Base-by-base conservation (phyloP, 2,113 vertebrate species). In the Ptilorrhoa leucosticta region DNA sequence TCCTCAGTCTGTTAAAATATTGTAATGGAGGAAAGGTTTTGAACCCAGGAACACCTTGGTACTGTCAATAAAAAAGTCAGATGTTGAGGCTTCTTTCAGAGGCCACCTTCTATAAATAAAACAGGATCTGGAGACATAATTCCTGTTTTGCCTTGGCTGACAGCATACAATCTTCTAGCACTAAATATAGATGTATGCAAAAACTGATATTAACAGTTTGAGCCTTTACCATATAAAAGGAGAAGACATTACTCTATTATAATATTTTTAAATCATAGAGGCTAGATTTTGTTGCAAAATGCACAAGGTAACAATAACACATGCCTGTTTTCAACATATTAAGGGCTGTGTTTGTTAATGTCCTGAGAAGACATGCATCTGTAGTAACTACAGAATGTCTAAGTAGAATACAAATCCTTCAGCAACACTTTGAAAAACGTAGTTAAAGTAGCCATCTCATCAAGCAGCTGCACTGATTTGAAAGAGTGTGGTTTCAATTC, bases 101-200 rank as follows among this genome's bases (percentile, higher is more conserved):
- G 66, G 42, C 19, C 73, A 88, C 27, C 77, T 96, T 89, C 94
- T 94, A 68, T 60, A 96, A 97, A 91, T 93, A 75, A 97, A 97
- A 88, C 42, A 92, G 68, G 78, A 97, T 94, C 93, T 94, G 90
- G 94, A 93, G 57, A 93, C 71, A 90, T 58, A 96, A 96, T 93
- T 97, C 35, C 51, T 93, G 15, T 78, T 96, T 93, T 73, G 82
- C 39, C 79, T 94, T 94, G 79, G 60, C 87, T 97, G 85, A 72
- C n/a, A 95, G 73, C 28, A 58, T 92, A 73, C 45, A n/a, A 87
- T 84, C 60, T 71, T 91, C 88, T 90, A 83, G 73, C 76, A 85
- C 87, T 97, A 98, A 96, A 97, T 79, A 94, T 33, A 97, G 51
- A 35, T 73, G 21, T 57, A 28, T 82, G 28, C 76, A 95, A 90